Evolutionary conservation across 2,113 vertebrate species (phyloP), one percentile per base, ranked within the genome.

Genomic region (Alectura lathami): DNA sequence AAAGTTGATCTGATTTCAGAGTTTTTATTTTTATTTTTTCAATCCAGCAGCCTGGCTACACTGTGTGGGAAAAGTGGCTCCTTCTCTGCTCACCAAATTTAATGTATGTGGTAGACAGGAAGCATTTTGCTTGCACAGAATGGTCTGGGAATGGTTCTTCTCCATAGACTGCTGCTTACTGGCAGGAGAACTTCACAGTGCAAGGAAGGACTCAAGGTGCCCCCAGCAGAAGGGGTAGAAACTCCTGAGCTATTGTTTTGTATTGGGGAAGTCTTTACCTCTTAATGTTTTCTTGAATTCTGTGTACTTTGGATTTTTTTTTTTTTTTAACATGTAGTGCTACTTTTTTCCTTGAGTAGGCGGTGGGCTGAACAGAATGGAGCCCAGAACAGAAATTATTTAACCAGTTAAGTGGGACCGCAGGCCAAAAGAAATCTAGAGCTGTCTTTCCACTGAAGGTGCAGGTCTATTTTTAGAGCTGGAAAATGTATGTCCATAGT

Each of bases 171-270:
- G 70, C 53, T 63, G 23, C 72, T 43, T n/a, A 73, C 42, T 26
- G 57, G 17, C 30, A 81, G 47, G 59, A 38, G 66, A 88, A 54
- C 9, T 32, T 60, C 82, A 15, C 30, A 26, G 4, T 82, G 32
- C n/a, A 30, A 57, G 26, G 66, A 45, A 64, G 56, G 8, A 24
- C 67, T n/a, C 21, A 34, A 60, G 60, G 9, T 27, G 6, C 3
- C 38, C 5, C 57, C 0, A 0, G 0, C 32, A 43, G 34, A 82
- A 74, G 10, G 29, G 34, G 17, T 13, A 30, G 14, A 62, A 67
- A 42, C 34, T 48, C 77, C 36, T 3, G 9, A 68, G 32, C 42
- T 60, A 51, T 8, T 4, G 6, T 70, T 88, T 47, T 83, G 22
- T 24, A 30, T 3, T 47, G 8, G 21, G 34, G 13, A 81, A 22